Conservation (phyloP, 1,140 invertebrate species). For the Psilanteris sp. region DNA sequence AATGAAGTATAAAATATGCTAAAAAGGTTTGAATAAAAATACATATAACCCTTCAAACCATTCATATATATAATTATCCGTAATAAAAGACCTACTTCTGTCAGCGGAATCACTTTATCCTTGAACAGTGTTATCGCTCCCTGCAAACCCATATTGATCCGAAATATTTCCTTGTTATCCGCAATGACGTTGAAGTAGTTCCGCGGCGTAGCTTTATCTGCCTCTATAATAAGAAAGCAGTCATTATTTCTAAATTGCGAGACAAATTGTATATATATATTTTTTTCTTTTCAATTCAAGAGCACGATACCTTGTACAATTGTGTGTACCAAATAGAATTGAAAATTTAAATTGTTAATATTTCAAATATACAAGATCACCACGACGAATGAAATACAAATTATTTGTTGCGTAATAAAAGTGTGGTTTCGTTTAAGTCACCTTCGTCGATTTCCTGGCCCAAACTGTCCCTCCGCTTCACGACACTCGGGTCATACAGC, state of each 20-base stretch:
- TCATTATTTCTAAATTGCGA: slow-evolving; percentile 11
- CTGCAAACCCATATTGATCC: slow-evolving; percentile 86
- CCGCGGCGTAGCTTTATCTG: slow-evolving; percentile 32
- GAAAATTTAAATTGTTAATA: too few relatives aligned
- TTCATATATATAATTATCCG: neutral
- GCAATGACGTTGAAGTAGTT: slow-evolving; percentile 87
- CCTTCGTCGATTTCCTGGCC: slow-evolving; percentile 40
- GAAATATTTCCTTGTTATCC: slow-evolving; percentile 89
- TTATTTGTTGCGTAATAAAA: too few relatives aligned
- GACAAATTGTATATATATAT: slow-evolving; percentile 15
- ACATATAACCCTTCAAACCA: neutral
- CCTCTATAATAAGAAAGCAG: slow-evolving; percentile 37
- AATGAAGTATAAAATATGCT: too few relatives aligned
- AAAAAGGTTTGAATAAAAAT: neutral
- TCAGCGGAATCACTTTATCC: slow-evolving; percentile 80
- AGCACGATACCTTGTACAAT: too few relatives aligned
- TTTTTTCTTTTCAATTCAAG: too few relatives aligned
- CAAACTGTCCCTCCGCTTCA: slow-evolving; percentile 27
- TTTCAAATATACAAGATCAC: too few relatives aligned
- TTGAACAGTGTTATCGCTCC: slow-evolving; percentile 84
- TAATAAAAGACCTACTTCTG: slow-evolving; percentile 63
- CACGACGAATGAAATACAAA: too few relatives aligned
- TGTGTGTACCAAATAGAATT: too few relatives aligned
- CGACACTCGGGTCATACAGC: slow-evolving; percentile 14
- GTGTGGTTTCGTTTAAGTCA: slow-evolving; percentile 15